Evolutionary conservation across 2,113 vertebrate genomes (phyloP).

Genomic region (Lepus americanus): DNA sequence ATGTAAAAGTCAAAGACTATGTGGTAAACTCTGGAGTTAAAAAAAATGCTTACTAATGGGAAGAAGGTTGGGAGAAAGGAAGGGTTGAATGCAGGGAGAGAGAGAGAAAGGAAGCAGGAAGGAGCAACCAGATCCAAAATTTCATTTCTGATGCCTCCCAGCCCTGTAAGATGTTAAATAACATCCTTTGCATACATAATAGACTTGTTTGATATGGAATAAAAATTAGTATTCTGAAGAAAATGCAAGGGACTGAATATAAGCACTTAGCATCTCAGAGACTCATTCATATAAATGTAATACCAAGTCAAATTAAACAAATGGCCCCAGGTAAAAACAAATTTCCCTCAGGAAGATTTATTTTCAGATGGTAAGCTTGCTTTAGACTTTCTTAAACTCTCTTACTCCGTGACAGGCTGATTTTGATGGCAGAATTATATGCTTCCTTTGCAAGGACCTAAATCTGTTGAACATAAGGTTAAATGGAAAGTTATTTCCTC

Average conservation of each 20-base stretch:
- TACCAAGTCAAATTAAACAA: background rate
- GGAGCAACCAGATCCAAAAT: background rate
- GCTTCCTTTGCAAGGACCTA: background rate
- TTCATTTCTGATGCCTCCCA: background rate
- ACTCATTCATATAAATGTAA: background rate
- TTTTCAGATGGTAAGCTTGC: slow-evolving; percentile 20
- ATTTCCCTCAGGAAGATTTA: slow-evolving; percentile 26
- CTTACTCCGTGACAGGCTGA: background rate
- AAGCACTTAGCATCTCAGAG: background rate
- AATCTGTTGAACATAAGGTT: background rate
- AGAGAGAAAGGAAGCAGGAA: background rate
- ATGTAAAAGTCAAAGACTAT: background rate
- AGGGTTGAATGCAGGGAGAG: background rate
- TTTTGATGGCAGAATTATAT: slow-evolving; percentile 13
- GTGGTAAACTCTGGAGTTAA: background rate
- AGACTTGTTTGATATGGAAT: background rate
- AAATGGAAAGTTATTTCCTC: slow-evolving; percentile 51
- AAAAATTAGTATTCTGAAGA: background rate
- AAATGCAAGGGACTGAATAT: background rate
- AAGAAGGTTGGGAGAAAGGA: background rate
- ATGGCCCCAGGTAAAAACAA: background rate
- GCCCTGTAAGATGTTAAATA: background rate
- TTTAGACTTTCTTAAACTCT: background rate
- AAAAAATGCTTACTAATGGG: background rate
- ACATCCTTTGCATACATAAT: background rate